Conservation (phyloP, 2,888 invertebrate species). For the Azorinus chamasolen region DNA sequence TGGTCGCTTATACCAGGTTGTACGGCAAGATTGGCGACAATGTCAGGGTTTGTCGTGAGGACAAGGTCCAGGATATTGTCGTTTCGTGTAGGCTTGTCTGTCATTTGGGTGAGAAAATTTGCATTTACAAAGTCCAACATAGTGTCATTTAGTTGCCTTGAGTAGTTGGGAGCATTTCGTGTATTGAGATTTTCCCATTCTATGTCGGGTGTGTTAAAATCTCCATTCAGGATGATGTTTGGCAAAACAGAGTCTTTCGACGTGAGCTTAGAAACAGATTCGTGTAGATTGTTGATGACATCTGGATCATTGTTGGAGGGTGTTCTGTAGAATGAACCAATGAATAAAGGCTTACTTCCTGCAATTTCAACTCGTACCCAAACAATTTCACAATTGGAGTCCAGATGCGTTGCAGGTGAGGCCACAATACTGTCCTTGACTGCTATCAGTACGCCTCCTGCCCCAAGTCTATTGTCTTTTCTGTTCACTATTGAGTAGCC, state of each 20-base stretch:
- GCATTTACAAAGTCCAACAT: slow-evolving; percentile 41
- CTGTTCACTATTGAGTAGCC: slow-evolving; percentile 18
- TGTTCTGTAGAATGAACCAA: slow-evolving; percentile 31
- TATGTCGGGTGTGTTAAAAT: slow-evolving; percentile 36
- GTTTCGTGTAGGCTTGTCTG: too few relatives aligned
- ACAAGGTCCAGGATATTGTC: too few relatives aligned
- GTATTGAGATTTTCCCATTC: slow-evolving; percentile 10
- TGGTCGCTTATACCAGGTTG: too few relatives aligned
- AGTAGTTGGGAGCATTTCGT: slow-evolving; percentile 21
- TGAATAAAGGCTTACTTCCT: slow-evolving; percentile 13
- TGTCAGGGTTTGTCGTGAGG: too few relatives aligned
- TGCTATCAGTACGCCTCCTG: slow-evolving; percentile 30
- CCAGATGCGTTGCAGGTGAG: slow-evolving; percentile 19
- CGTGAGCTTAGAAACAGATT: slow-evolving; percentile 29
- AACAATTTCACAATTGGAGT: slow-evolving; percentile 21
- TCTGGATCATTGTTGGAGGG: slow-evolving; percentile 17
- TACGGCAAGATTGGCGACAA: too few relatives aligned
- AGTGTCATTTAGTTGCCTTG: slow-evolving; percentile 14
- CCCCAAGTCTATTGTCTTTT: slow-evolving; percentile 31
- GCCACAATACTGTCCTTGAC: slow-evolving; percentile 31
- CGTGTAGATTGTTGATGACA: slow-evolving; percentile 17
- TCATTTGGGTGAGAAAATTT: slow-evolving; percentile 43
- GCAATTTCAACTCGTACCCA: slow-evolving; percentile 22
- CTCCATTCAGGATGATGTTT: slow-evolving; percentile 37
- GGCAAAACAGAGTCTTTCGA: slow-evolving; percentile 9